These are phyloP conservation scores for Heteromyza rotundicornis DNA, from an alignment of 2,888 invertebrate species.

Conservation along the genomic window DNA sequence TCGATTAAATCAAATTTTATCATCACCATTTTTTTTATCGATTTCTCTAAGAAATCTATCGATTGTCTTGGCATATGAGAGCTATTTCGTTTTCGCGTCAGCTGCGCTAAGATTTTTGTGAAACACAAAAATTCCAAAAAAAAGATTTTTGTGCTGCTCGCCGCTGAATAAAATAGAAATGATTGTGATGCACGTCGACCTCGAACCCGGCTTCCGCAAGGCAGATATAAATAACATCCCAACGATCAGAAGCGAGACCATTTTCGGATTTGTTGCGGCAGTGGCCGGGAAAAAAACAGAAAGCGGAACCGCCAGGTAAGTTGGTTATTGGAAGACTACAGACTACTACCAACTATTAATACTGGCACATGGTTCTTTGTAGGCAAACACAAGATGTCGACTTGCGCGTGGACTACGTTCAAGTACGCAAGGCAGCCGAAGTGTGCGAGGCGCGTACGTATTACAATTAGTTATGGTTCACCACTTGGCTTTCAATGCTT, in stretches of 20 bases:
- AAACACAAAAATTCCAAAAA: too few species aligned
- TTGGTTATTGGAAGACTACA: background rate
- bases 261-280: slow-evolving; percentile 52
- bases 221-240: slow-evolving; percentile 56
- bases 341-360: background rate
- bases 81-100: too few species aligned
- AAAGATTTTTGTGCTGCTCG: too few species aligned
- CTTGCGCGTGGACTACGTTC: slow-evolving; percentile 56
- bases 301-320: slow-evolving; percentile 15
- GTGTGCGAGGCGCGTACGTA: slow-evolving; percentile 47
- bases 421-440: slow-evolving; percentile 45
- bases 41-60: too few species aligned
- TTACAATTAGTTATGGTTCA: too few species aligned
- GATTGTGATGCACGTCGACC: slow-evolving; percentile 49
- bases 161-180: slow-evolving; percentile 27
- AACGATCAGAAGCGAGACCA: slow-evolving; percentile 47
- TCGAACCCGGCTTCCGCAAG: slow-evolving; percentile 56
- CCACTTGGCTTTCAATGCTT: too few species aligned
- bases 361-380: too few species aligned
- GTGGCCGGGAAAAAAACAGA: slow-evolving; percentile 28
- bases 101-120: too few species aligned
- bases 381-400: slow-evolving; percentile 36
- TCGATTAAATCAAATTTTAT: too few species aligned
- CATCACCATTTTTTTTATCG: too few species aligned
- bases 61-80: too few species aligned